Conservation (phyloP, 64 coral and sea anemone genomes). For the Pocillopora damicornis region DNA sequence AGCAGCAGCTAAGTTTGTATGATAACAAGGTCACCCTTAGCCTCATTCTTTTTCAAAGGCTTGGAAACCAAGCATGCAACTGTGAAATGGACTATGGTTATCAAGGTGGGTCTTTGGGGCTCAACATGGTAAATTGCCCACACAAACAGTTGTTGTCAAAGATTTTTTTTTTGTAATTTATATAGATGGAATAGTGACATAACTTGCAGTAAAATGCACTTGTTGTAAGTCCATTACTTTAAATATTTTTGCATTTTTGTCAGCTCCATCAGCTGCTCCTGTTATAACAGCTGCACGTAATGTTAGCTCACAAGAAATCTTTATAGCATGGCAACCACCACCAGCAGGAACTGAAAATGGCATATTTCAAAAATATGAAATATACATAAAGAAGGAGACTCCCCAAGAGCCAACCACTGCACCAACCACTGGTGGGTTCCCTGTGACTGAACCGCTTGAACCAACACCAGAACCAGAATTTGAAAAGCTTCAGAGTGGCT, state of each 20-base stretch:
- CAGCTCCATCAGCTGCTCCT: slow-evolving; percentile 49
- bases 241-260: not conserved
- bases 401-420: not conserved
- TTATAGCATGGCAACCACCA: slow-evolving; percentile 40
- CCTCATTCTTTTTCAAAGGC: no score
- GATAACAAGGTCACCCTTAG: no score
- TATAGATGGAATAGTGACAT: not conserved
- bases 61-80: no score
- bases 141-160: not conserved
- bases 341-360: slow-evolving; percentile 44
- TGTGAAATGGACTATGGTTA: no score
- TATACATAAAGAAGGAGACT: not conserved
- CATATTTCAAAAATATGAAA: slow-evolving; percentile 17
- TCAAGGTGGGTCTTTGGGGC: no score
- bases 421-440: not conserved
- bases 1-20: no score
- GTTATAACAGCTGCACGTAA: not conserved
- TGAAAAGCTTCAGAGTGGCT: not conserved
- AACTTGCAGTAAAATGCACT: not conserved
- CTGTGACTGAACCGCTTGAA: not conserved
- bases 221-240: not conserved
- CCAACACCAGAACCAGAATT: not conserved
- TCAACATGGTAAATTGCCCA: not conserved
- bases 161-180: no score
- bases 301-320: slow-evolving; percentile 26